Evolutionary conservation across 2,888 invertebrate species (phyloP).

Genomic region (Entomobrya multifasciata): DNA sequence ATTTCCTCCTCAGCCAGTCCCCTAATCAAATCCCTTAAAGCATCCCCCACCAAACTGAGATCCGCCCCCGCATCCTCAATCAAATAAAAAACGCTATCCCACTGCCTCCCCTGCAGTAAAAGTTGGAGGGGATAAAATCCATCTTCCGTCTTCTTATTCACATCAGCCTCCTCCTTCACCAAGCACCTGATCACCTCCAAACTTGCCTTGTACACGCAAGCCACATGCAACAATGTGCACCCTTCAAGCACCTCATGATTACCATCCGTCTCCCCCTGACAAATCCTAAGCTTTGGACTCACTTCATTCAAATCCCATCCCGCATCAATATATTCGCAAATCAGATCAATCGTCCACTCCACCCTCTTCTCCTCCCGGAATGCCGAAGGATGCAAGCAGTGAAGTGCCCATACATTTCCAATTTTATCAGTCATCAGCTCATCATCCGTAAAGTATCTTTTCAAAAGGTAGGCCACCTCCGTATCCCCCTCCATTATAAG

Average conservation of each 20-base stretch:
- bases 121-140: too few relatives aligned
- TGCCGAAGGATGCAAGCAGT: constrained; percentile 39
- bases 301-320: constrained; percentile 51
- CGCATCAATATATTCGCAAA: constrained; percentile 14
- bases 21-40: neutral
- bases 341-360: constrained; percentile 27
- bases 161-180: constrained; percentile 26
- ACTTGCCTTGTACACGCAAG: constrained; percentile 11
- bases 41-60: neutral
- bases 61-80: constrained; percentile 36
- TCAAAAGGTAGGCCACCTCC: constrained; percentile 39
- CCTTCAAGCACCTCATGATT: neutral
- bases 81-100: neutral
- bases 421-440: constrained; percentile 35
- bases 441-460: constrained; percentile 9
- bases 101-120: neutral
- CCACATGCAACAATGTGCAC: constrained; percentile 42
- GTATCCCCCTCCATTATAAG: constrained; percentile 60
- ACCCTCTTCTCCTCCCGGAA: constrained; percentile 23
- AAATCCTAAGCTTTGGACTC: neutral
- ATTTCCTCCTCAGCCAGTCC: neutral
- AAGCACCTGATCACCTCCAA: constrained; percentile 20
- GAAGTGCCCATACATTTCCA: constrained; percentile 37
- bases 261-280: neutral
- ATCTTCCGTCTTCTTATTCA: constrained; percentile 26